A percentile compares a stretch with the other conserved stretches of the same genome.
These are phyloP conservation scores for Athene cunicularia DNA, from an alignment of 2,113 vertebrate species.

Conservation along the genomic window DNA sequence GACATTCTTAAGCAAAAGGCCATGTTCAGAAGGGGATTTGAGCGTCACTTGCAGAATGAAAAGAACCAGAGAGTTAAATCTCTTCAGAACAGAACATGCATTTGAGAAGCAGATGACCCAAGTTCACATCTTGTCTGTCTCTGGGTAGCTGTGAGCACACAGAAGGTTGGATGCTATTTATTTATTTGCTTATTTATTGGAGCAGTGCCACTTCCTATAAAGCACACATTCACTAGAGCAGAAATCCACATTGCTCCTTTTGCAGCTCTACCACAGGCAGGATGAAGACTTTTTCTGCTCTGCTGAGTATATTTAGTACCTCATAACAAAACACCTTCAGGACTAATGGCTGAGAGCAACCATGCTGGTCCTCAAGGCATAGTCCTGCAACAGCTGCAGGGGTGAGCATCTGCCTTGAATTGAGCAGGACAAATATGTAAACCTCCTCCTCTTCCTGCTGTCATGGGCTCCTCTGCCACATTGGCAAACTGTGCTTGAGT, in stretches of 20 bases:
- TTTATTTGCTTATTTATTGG: constrained; percentile 15
- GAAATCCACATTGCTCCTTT: not conserved
- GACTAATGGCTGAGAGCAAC: not conserved
- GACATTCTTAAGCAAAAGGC: not conserved
- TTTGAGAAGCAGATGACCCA: not conserved
- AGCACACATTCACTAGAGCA: not conserved
- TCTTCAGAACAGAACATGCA: not conserved
- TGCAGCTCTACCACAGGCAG: not conserved
- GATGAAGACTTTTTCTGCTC: not conserved
- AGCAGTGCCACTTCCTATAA: not conserved
- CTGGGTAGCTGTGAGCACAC: not conserved
- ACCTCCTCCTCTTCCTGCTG: not conserved
- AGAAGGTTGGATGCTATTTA: not conserved
- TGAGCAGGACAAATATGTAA: not conserved
- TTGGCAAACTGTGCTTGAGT: not conserved
- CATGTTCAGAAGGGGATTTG: not conserved
- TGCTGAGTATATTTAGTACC: not conserved
- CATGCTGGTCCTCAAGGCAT: not conserved
- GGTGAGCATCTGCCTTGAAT: not conserved
- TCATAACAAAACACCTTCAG: not conserved
- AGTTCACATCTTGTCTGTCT: not conserved
- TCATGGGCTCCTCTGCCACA: not conserved
- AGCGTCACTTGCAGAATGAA: not conserved
- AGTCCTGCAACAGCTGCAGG: not conserved
- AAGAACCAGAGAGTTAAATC: not conserved